These are phyloP conservation scores for Masnerella sp. DNA, from an alignment of 2,888 invertebrate genomes.

Conservation along the genomic window DNA sequence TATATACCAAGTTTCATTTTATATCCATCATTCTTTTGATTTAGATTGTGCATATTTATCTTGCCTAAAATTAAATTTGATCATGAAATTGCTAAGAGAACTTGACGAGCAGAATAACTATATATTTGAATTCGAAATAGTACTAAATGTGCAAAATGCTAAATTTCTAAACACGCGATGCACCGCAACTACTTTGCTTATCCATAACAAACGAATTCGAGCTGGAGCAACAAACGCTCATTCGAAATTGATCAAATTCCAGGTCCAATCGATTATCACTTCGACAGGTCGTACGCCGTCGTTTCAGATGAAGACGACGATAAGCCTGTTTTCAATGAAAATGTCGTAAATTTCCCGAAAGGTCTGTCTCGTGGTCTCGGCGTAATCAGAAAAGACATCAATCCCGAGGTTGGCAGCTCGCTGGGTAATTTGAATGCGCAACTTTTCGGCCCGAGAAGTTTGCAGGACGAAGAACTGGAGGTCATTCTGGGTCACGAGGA, in stretches of 20 bases:
- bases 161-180: too few species aligned
- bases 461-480: conserved; percentile 16
- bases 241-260: conserved; percentile 24
- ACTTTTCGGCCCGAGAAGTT: conserved; percentile 34
- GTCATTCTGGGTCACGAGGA: conserved; percentile 14
- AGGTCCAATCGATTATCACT: conserved; percentile 43
- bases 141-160: too few species aligned
- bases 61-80: too few species aligned
- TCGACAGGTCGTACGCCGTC: conserved; percentile 26
- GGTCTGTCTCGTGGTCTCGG: conserved; percentile 50
- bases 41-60: too few species aligned
- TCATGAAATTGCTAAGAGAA: too few species aligned
- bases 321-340: conserved; percentile 32
- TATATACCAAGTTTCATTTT: too few species aligned
- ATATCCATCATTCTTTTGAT: too few species aligned
- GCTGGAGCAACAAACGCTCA: not conserved
- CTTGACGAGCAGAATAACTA: too few species aligned
- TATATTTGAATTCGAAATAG: too few species aligned
- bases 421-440: conserved; percentile 31
- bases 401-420: conserved; percentile 27
- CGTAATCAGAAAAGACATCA: conserved; percentile 42
- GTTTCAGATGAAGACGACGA: conserved; percentile 36
- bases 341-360: conserved; percentile 46
- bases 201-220: not conserved
- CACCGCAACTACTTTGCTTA: not conserved